These are phyloP conservation scores for Ostrea denselamellosa DNA, from an alignment of 1,140 invertebrate species.

Conservation along the genomic window DNA sequence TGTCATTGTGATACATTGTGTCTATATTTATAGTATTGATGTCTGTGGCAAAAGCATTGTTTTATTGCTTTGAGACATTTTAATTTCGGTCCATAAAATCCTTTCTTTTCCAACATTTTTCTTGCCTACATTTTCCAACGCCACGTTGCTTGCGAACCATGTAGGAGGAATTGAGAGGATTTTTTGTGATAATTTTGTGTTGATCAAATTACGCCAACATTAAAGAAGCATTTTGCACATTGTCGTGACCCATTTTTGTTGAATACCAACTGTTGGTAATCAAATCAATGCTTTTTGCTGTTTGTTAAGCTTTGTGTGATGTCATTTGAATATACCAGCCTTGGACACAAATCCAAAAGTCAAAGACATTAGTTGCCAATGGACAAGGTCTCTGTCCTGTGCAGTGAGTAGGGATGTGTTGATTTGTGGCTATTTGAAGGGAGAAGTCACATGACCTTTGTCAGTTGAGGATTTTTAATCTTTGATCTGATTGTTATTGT, in stretches of 20 bases:
- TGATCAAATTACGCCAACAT: not conserved
- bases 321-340: constrained; percentile 7
- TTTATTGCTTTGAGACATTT: constrained; percentile 27
- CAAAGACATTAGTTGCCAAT: not conserved
- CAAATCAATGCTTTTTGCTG: constrained; percentile 39
- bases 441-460: constrained; percentile 28
- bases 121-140: constrained; percentile 32
- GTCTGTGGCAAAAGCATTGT: constrained; percentile 25
- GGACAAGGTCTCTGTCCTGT: constrained; percentile 18
- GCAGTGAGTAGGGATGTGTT: not conserved
- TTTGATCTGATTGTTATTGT: constrained; percentile 44
- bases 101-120: not conserved
- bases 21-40: constrained; percentile 19
- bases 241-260: not conserved
- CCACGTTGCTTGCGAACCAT: constrained; percentile 2
- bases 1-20: not conserved
- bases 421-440: constrained; percentile 32
- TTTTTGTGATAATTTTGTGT: constrained; percentile 25
- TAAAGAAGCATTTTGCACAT: constrained; percentile 11
- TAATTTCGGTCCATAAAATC: constrained; percentile 32
- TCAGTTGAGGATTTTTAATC: constrained; percentile 39
- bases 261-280: constrained; percentile 1
- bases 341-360: constrained; percentile 36
- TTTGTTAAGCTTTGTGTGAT: constrained; percentile 38
- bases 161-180: constrained; percentile 31